A percentile compares a stretch with the other conserved stretches of the same genome.
These are phyloP conservation scores for Rambutsinella grinnellia DNA, from an alignment of 2,888 invertebrate species.

Conservation along the genomic window DNA sequence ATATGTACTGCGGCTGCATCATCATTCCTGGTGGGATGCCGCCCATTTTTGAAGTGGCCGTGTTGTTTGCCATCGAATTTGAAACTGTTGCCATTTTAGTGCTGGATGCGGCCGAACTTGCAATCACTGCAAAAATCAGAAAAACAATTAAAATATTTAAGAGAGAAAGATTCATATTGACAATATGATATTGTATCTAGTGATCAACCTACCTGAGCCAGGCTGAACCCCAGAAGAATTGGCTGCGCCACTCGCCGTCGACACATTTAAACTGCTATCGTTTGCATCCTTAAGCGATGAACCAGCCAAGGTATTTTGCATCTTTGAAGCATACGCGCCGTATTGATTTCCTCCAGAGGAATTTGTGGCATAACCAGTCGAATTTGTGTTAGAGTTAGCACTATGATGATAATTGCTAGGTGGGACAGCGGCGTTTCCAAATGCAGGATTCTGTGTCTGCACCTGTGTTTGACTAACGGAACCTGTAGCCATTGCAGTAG, in stretches of 20 bases:
- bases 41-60: constrained; percentile 59
- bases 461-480: constrained; percentile 36
- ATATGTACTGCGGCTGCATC: constrained; percentile 64
- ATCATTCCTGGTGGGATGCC: constrained; percentile 64
- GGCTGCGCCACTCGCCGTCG: constrained; percentile 56
- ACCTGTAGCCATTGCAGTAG: constrained; percentile 43
- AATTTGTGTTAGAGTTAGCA: constrained; percentile 41
- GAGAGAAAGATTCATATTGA: neutral
- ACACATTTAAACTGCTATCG: constrained; percentile 59
- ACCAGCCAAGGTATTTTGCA: constrained; percentile 47
- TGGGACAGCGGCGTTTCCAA: constrained; percentile 44
- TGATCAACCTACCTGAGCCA: constrained; percentile 57
- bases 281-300: constrained; percentile 56
- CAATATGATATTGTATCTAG: neutral
- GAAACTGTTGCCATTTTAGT: constrained; percentile 62
- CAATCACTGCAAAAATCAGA: constrained; percentile 52
- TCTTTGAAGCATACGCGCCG: constrained; percentile 60
- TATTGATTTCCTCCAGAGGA: constrained; percentile 60
- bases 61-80: constrained; percentile 57
- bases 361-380: constrained; percentile 55
- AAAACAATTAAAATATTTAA: constrained; percentile 9
- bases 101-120: constrained; percentile 58
- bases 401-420: constrained; percentile 59
- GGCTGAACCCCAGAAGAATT: constrained; percentile 59
- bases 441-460: constrained; percentile 42